phyloP scores from a whole-genome alignment of 2,113 vertebrate species.

The Cyphomyrus plagiostoma region DNA sequence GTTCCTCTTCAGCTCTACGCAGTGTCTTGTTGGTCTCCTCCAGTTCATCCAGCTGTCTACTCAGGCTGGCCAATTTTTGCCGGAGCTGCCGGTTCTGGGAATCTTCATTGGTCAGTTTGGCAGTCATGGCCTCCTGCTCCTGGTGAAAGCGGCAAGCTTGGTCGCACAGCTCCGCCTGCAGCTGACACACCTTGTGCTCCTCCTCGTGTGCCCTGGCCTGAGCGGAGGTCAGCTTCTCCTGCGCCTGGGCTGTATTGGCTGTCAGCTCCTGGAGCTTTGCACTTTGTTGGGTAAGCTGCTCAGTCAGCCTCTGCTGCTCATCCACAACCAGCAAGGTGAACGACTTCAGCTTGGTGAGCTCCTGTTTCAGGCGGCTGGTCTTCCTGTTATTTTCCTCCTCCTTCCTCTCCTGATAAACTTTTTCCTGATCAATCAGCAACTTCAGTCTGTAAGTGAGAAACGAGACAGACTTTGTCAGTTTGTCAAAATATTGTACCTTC shows the following conservation, averaged over 20 bases:
- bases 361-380: slow-evolving; percentile 73
- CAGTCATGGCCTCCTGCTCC: slow-evolving; percentile 81
- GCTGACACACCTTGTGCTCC: slow-evolving; percentile 69
- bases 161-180: slow-evolving; percentile 72
- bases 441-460: slow-evolving; percentile 73
- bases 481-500: neutral
- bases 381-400: slow-evolving; percentile 79
- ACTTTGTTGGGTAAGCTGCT: slow-evolving; percentile 76
- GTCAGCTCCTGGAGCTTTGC: slow-evolving; percentile 76
- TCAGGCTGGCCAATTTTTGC: slow-evolving; percentile 81
- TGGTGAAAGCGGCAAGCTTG: slow-evolving; percentile 66
- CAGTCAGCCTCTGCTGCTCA: slow-evolving; percentile 84
- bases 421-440: slow-evolving; percentile 82
- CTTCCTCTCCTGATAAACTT: slow-evolving; percentile 69
- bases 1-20: slow-evolving; percentile 83
- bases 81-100: slow-evolving; percentile 83
- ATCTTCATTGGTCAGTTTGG: slow-evolving; percentile 87
- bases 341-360: slow-evolving; percentile 87
- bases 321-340: slow-evolving; percentile 94
- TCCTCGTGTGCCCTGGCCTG: slow-evolving; percentile 74
- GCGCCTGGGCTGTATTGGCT: slow-evolving; percentile 61
- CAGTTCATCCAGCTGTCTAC: slow-evolving; percentile 83
- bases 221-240: slow-evolving; percentile 69
- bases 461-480: slow-evolving; percentile 11
- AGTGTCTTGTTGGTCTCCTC: slow-evolving; percentile 90